Percentiles rank a stretch among this genome's conserved stretches.
Conservation (phyloP, 2,113 vertebrate species). For the Dipodomys stephensi region DNA sequence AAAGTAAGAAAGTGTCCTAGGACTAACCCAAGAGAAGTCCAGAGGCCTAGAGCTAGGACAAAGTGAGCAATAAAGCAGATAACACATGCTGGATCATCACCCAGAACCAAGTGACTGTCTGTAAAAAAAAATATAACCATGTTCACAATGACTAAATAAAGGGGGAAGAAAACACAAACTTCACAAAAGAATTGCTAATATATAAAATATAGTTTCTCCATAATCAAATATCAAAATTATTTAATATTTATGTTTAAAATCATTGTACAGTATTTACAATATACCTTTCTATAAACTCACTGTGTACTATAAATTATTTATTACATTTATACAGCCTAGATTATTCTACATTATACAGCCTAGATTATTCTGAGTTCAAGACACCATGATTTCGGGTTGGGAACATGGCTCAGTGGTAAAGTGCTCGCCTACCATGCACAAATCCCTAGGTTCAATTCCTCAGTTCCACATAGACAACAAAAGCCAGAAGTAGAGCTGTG, state of each 20-base stretch:
- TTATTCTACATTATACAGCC: neutral
- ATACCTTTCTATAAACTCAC: neutral
- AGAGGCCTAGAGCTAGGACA: neutral
- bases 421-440: too few relatives aligned
- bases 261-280: neutral
- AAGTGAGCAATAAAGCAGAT: neutral
- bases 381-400: neutral
- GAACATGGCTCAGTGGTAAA: too few relatives aligned
- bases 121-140: neutral
- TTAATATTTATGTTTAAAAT: constrained; percentile 26
- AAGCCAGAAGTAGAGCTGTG: too few relatives aligned
- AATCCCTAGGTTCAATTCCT: too few relatives aligned
- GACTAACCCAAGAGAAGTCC: neutral
- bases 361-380: neutral
- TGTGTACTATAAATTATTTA: neutral
- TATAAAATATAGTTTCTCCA: neutral
- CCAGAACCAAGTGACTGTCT: neutral
- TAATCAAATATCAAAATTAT: neutral
- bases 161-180: neutral
- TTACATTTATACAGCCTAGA: neutral
- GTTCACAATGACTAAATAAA: neutral
- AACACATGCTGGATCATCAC: neutral
- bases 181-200: neutral
- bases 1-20: neutral
- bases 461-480: too few relatives aligned